These are phyloP conservation scores for Uloborus plumipes DNA, from an alignment of 2,888 invertebrate species.

Conservation along the genomic window DNA sequence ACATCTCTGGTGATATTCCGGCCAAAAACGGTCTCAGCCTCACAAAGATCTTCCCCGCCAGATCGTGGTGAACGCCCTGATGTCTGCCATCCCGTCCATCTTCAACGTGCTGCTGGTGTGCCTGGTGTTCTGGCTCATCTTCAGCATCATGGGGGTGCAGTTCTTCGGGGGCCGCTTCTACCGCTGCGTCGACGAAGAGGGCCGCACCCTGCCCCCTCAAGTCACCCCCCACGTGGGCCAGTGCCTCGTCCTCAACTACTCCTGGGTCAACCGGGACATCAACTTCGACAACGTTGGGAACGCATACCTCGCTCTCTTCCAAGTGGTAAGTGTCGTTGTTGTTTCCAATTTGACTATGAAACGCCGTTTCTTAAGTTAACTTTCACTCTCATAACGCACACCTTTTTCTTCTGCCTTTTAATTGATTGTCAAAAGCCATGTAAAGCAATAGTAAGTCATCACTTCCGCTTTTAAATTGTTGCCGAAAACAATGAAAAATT, in stretches of 20 bases:
- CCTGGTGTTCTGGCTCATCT: constrained; percentile 99
- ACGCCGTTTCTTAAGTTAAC: too few species aligned
- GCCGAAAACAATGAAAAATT: too few species aligned
- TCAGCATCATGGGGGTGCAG: constrained; percentile 99
- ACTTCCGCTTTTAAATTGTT: too few species aligned
- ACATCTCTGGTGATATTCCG: too few species aligned
- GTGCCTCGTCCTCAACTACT: constrained; percentile 82
- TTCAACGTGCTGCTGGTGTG: constrained; percentile 99
- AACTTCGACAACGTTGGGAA: constrained; percentile 98
- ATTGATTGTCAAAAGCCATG: too few species aligned
- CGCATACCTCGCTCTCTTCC: constrained; percentile 96
- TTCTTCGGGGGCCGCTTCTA: constrained; percentile 97
- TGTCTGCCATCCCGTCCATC: constrained; percentile 99
- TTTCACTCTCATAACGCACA: too few species aligned
- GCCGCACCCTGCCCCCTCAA: constrained; percentile 82
- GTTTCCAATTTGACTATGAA: too few species aligned
- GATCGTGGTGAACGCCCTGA: constrained; percentile 98
- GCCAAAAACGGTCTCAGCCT: too few species aligned
- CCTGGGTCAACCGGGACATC: constrained; percentile 96
- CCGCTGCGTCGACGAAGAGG: constrained; percentile 90
- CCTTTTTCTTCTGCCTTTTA: too few species aligned
- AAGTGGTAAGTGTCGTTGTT: constrained; percentile 78
- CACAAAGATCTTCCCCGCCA: constrained; percentile 74
- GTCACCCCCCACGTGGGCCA: constrained; percentile 89
- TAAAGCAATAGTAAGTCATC: too few species aligned